Base-by-base conservation (phyloP, 2,113 vertebrate species). In the Anarrhichthys ocellatus region DNA sequence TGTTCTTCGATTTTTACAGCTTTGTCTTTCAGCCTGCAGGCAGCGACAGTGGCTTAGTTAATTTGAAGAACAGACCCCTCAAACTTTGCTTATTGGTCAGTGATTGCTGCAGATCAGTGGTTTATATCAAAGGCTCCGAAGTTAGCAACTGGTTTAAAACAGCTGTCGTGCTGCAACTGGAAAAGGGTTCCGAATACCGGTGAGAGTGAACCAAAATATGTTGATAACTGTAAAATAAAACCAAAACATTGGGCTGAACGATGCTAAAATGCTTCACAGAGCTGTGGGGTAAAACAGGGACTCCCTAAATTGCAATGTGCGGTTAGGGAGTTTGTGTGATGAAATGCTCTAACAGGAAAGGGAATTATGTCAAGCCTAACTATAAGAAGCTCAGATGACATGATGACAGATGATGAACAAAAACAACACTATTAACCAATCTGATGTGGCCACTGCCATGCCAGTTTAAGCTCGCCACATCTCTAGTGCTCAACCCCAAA, bases 1-100 rank as follows among this genome's bases (percentile, higher is more conserved):
- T 67, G 50, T 63, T 44, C 29, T 56, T 67, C 10, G 63, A 17
- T 15, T 67, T 76, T 27, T 62, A 34, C 65, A 56, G 73, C 63
- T 50, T 62, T 66, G 61, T 22, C 27, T 66, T 82, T 70, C 64
- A 78, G 58, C 40, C 10, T 1, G 22, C 40, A 56, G 71, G 71
- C 18, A 48, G 66, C 14, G 1, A 74, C 17, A 48, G 22, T 27
- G 46, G 71, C 48, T 78, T 56, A 75, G 34, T 64, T 77, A 2
- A 59, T 66, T 44, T 63, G 1, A 70, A 77, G 18, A 72, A 71
- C 63, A 69, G 11, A 68, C 32, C 11, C 13, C 32, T 68, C 38
- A 17, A 61, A 42, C 50, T 63, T 40, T 56, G 36, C 29, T 17
- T 24, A 15, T 20, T 64, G 36, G 36, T 32, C 27, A 78, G 20